A percentile compares a stretch with the other conserved stretches of the same genome.
Evolutionary conservation across 2,113 vertebrate species (phyloP).

Genomic region (Marmota monax): DNA sequence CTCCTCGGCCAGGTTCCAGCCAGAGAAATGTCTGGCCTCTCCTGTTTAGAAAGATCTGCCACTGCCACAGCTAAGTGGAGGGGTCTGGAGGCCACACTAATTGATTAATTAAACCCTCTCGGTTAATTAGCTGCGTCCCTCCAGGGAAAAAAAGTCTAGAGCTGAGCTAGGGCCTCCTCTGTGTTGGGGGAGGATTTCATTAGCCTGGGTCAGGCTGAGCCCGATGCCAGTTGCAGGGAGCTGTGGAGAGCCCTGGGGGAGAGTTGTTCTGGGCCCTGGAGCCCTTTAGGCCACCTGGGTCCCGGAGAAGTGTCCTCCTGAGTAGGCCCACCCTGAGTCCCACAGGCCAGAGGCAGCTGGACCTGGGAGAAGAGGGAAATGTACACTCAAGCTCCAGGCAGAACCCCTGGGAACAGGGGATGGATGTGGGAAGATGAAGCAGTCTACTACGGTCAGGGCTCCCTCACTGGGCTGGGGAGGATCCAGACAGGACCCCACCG

Average conservation of each 20-base stretch:
- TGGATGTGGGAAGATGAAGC: not conserved
- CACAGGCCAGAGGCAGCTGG: not conserved
- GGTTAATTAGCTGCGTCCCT: constrained; percentile 82
- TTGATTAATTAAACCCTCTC: constrained; percentile 84
- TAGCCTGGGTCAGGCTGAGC: constrained; percentile 62
- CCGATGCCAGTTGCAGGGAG: constrained; percentile 28
- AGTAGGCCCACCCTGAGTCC: not conserved
- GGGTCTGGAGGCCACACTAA: constrained; percentile 82
- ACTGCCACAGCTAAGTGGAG: constrained; percentile 70
- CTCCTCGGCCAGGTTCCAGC: not conserved
- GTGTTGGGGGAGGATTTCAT: constrained; percentile 42
- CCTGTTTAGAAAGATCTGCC: constrained; percentile 70
- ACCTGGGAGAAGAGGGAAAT: not conserved
- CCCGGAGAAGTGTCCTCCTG: not conserved
- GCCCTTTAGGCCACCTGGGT: not conserved
- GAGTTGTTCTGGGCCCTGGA: not conserved
- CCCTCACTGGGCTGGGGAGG: not conserved
- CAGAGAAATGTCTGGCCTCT: constrained; percentile 60
- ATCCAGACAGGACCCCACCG: not conserved
- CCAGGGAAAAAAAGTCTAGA: constrained; percentile 59
- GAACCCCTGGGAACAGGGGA: not conserved
- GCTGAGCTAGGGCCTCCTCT: constrained; percentile 65
- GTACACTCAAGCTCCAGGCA: no score
- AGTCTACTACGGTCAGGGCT: not conserved
- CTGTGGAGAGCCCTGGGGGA: not conserved